Evolutionary conservation across 2,113 vertebrate genomes (phyloP), one percentile per base, ranked within the genome.

Genomic region (Leptocoma aspasia): DNA sequence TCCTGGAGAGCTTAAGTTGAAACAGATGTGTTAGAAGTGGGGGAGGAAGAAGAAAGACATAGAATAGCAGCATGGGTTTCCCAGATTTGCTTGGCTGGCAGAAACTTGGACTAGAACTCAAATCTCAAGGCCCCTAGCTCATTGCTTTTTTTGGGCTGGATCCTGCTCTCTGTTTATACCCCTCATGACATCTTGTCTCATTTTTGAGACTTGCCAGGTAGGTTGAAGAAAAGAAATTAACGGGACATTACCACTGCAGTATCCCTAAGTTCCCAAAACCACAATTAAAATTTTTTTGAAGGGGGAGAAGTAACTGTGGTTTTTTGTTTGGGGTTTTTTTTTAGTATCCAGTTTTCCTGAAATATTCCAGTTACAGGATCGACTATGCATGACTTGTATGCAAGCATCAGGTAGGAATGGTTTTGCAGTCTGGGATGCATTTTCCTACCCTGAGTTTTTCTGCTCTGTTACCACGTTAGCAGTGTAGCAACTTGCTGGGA

Each of bases 21-120:
- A 96, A 90, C 90, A 95, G 92, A 95, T 96, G 93, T 92, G 65
- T 78, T 59, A 82, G 28, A 93, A 91, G 73, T 44, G 71, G 70
- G 68, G 65, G 88, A 84, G 82, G 65, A 90, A 76, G 82, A 90
- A 96, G 73, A 96, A 49, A 91, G 92, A 86, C 73, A 63, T 9
- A 75, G 77, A 89, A 82, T 61, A 93, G 79, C 88, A 72, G 50
- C 78, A 79, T 72, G 85, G 47, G 41, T 88, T 95, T 84, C 82
- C 76, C 75, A 90, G 86, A 90, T 91, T 93, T 2, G 11, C 70
- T 82, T 87, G 82, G 66, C 85, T 95, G 92, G 85, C 82, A 95
- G 71, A 86, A 93, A 85, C 66, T 95, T 81, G 94, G 90, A 64
- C 70, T 76, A 44, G 33, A 82, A 60, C 31, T 92, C n/a, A 88